Conservation (phyloP, 2,113 vertebrate species). For the Lates calcarifer region DNA sequence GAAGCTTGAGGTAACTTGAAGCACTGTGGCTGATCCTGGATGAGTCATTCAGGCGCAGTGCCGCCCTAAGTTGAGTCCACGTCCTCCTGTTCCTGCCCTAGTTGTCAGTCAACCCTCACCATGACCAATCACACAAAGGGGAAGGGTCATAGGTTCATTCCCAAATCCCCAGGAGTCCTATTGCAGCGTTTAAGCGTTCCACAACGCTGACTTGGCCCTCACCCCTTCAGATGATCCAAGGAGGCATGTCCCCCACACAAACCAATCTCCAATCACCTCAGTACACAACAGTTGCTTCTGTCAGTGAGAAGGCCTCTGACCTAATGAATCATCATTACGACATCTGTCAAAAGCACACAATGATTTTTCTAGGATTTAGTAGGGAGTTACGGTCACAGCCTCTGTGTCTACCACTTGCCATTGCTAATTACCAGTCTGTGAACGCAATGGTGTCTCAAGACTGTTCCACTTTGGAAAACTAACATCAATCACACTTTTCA, state of each 20-base stretch:
- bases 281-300: conserved; percentile 34
- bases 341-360: conserved; percentile 33
- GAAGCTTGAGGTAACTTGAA: conserved; percentile 39
- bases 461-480: conserved; percentile 23
- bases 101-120: conserved; percentile 46
- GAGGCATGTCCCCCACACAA: conserved; percentile 1
- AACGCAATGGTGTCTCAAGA: conserved; percentile 22
- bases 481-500: conserved; percentile 6
- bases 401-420: not conserved
- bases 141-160: conserved; percentile 64
- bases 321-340: conserved; percentile 42
- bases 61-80: conserved; percentile 16
- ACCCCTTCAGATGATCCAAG: conserved; percentile 51
- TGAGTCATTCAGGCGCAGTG: conserved; percentile 59
- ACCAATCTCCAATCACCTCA: conserved; percentile 17
- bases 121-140: conserved; percentile 62
- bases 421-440: conserved; percentile 35
- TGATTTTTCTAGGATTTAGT: not conserved
- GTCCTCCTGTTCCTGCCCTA: conserved; percentile 16
- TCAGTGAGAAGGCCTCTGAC: conserved; percentile 41
- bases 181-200: conserved; percentile 47
- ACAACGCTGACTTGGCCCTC: conserved; percentile 43
- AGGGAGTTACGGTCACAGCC: not conserved
- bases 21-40: conserved; percentile 39
- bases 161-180: conserved; percentile 57